Evolutionary conservation across 2,113 vertebrate species (phyloP).

Genomic region (Raphicerus campestris): DNA sequence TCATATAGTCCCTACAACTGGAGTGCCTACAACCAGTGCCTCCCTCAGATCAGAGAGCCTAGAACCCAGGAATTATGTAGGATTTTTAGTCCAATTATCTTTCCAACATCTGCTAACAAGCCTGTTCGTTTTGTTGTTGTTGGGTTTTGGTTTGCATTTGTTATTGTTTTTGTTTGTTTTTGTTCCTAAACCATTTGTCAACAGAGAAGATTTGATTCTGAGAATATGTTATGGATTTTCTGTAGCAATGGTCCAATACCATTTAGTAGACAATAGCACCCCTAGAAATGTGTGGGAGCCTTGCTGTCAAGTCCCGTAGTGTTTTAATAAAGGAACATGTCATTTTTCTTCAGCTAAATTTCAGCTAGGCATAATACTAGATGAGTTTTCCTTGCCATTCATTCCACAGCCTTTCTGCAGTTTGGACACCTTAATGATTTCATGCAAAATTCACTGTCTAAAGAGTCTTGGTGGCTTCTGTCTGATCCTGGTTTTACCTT

Average conservation of each 20-base stretch:
- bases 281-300: slow-evolving; percentile 51
- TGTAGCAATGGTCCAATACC: slow-evolving; percentile 9
- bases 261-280: slow-evolving; percentile 26
- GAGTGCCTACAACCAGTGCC: neutral
- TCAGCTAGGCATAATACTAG: slow-evolving; percentile 19
- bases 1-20: too few species aligned
- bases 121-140: neutral
- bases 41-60: neutral
- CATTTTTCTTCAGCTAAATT: slow-evolving; percentile 51
- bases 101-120: neutral
- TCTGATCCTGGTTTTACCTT: neutral
- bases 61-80: neutral
- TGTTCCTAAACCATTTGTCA: slow-evolving; percentile 24
- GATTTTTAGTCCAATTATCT: neutral
- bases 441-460: slow-evolving; percentile 30
- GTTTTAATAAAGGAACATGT: slow-evolving; percentile 60
- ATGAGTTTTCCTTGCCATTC: neutral
- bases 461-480: slow-evolving; percentile 24
- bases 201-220: slow-evolving; percentile 24
- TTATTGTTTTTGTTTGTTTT: neutral
- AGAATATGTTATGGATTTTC: slow-evolving; percentile 10
- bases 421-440: slow-evolving; percentile 51
- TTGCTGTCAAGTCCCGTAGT: slow-evolving; percentile 36
- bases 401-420: neutral
- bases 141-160: neutral